These are phyloP conservation scores for Pyrrhosoma nymphula DNA, from an alignment of 2,888 invertebrate species.

Conservation along the genomic window DNA sequence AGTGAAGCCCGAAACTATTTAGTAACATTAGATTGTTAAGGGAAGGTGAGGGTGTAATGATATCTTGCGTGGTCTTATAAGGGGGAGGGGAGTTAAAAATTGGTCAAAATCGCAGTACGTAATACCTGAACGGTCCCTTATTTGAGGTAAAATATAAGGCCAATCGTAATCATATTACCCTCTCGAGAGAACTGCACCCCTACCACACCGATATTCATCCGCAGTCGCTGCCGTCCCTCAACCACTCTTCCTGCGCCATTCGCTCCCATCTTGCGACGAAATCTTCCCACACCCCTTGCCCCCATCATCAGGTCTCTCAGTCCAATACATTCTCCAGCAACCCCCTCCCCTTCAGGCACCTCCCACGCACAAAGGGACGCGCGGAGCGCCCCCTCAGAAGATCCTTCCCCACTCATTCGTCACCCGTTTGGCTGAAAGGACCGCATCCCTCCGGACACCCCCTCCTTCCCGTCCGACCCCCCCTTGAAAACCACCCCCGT, in stretches of 20 bases:
- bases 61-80: no score
- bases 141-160: background rate
- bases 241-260: background rate
- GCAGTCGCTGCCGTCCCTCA: no score
- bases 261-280: background rate
- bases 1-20: no score
- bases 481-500: no score
- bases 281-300: background rate
- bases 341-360: background rate
- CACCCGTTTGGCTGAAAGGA: background rate
- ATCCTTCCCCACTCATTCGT: background rate
- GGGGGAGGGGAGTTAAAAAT: no score
- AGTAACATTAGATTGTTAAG: no score
- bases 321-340: background rate
- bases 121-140: background rate
- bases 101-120: no score
- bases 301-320: no score
- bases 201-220: no score
- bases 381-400: background rate
- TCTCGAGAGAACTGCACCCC: no score
- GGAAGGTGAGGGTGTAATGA: no score
- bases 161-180: background rate
- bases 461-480: background rate
- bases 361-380: background rate
- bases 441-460: background rate